Evolutionary conservation across 1,140 invertebrate genomes (phyloP).

Genomic region (Theocolax elegans): DNA sequence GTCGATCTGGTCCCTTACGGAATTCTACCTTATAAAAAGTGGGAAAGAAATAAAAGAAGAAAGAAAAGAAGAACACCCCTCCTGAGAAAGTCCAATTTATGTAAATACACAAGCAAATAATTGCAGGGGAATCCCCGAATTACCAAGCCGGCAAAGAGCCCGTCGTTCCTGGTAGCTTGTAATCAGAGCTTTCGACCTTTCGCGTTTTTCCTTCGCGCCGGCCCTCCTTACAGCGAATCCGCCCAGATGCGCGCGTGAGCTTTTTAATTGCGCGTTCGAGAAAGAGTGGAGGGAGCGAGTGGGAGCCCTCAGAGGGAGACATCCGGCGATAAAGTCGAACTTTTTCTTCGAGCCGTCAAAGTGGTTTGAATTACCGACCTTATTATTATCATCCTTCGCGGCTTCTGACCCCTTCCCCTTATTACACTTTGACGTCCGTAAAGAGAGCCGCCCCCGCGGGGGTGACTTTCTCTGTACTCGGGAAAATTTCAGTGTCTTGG

Average conservation of each 20-base stretch:
- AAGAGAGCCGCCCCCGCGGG: slow-evolving; percentile 40
- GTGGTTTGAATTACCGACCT: slow-evolving; percentile 63
- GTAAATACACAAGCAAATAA: slow-evolving; percentile 21
- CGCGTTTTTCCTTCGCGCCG: slow-evolving; percentile 35
- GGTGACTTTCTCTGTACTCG: slow-evolving; percentile 30
- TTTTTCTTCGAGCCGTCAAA: slow-evolving; percentile 60
- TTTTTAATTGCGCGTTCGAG: slow-evolving; percentile 64
- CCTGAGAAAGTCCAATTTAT: background rate
- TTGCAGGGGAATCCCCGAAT: slow-evolving; percentile 16
- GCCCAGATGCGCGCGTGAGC: slow-evolving; percentile 46
- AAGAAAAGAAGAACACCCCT: background rate
- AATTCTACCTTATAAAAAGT: background rate
- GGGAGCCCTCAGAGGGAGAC: slow-evolving; percentile 57
- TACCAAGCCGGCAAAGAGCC: background rate
- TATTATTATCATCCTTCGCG: slow-evolving; percentile 58
- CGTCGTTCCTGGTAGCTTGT: slow-evolving; percentile 17
- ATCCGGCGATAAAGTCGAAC: slow-evolving; percentile 56
- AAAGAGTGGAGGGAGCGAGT: too few relatives aligned
- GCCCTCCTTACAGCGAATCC: too few relatives aligned
- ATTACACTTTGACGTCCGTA: slow-evolving; percentile 28
- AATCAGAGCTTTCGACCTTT: slow-evolving; percentile 44
- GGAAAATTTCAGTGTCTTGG: slow-evolving; percentile 4
- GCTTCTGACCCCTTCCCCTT: slow-evolving; percentile 5
- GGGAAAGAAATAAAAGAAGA: too few relatives aligned
- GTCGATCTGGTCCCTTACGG: background rate